Evolutionary conservation across 37 sponge, comb jelly and placozoan species (phyloP), one percentile per base, ranked within the genome.

Genomic region (Geodia barretti): DNA sequence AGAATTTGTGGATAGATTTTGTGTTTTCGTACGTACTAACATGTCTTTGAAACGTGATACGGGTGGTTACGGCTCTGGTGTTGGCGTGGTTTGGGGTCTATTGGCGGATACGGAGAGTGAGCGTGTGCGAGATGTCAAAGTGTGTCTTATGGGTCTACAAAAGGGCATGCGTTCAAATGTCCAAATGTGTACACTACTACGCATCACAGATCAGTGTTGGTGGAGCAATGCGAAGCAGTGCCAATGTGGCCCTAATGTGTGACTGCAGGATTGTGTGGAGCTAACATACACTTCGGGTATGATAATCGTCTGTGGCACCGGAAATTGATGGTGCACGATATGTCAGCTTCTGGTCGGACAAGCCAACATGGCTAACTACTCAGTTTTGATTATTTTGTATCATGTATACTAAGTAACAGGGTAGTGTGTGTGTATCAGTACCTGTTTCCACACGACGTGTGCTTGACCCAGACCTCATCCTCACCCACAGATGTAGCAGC

Each of bases 221-320:
- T 93, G 95, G 11, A 83, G 63, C 17, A 70, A 92, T 43, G 61
- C 5, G 58, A 36, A 70, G 20, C 82, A 69, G 64, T 97, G 97
- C 79, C 95, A 92, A 24, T 95, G 92, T 34, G 94, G 97, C 67
- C 79, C 95, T 93, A 24, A 95, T 92, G 41, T 97, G 97, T 72
- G 74, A 70, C 69, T 4, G 83, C 77, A 26, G 28, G 0, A 24
- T 94, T 97, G 61, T 95, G 97, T 30, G 96, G 96, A 39, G 34
- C 68, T 4, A n/a, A 63, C 19, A 93, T 92, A 60, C 42, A 39
- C 0, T 82, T 95, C 7, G 61, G 28, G 9, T 34, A n/a, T 43
- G 93, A 75, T 28, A 95, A 95, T 73, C 25, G 11, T 17, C 84
- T 17, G 81, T 71, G 68, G 93, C 96, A 39, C 78, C 83, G 39